Evolutionary conservation across 2,797 vertebrate species (phyloP).

Genomic region (Varecia variegata): DNA sequence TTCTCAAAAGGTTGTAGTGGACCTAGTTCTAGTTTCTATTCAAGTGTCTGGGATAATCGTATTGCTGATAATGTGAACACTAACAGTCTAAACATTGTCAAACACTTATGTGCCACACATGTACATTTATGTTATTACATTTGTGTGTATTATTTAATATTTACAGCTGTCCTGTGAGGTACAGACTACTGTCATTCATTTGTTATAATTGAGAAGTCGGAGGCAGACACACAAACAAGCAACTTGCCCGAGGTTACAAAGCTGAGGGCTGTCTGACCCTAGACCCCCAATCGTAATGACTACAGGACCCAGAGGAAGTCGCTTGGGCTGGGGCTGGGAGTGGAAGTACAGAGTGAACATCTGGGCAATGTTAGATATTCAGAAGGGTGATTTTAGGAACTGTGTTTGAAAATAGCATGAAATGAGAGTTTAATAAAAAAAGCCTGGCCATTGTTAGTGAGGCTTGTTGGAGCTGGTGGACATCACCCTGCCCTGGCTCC

Average conservation of each 20-base stretch:
- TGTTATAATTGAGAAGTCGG: not conserved
- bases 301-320: not conserved
- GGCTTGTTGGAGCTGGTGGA: not conserved
- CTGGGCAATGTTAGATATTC: not conserved
- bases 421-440: not conserved
- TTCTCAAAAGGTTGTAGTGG: not conserved
- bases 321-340: not conserved
- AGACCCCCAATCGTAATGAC: not conserved
- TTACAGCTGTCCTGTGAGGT: not conserved
- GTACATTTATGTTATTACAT: not conserved
- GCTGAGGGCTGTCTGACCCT: not conserved
- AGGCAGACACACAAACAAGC: not conserved
- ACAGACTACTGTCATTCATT: not conserved
- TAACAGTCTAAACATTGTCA: not conserved
- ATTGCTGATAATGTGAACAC: not conserved
- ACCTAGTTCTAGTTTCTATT: not conserved
- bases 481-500: not conserved
- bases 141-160: not conserved
- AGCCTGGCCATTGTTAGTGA: not conserved
- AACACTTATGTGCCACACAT: not conserved
- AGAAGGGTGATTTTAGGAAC: conserved; percentile 1
- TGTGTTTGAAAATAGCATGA: not conserved
- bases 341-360: not conserved
- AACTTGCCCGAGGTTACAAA: not conserved
- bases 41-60: not conserved